Conservation (phyloP, 2,113 vertebrate genomes). For the Cinclus mexicanus region DNA sequence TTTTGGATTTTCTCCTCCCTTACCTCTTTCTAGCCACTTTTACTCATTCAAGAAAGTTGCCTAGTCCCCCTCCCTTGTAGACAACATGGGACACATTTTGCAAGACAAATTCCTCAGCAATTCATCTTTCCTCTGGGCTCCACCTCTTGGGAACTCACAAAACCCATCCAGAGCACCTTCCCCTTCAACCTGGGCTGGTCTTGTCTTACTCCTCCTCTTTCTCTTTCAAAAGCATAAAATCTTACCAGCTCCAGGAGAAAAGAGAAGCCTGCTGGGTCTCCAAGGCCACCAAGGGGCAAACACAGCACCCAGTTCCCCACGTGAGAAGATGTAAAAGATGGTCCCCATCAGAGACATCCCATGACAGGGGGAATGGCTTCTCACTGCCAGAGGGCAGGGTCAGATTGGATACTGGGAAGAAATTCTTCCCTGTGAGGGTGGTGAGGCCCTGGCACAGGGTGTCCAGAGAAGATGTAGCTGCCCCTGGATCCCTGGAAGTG, state of each 20-base stretch:
- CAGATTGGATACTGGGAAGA: accelerated
- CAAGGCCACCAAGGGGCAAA: neutral
- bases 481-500: neutral
- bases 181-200: neutral
- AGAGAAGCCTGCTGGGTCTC: neutral
- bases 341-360: neutral
- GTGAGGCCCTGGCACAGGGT: accelerated
- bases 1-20: neutral
- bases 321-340: neutral
- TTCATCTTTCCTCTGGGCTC: neutral
- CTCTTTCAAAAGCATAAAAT: neutral
- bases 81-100: accelerated
- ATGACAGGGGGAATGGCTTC: neutral
- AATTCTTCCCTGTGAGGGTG: neutral
- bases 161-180: accelerated
- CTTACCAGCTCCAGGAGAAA: neutral
- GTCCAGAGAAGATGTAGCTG: neutral
- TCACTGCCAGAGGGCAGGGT: neutral
- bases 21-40: neutral
- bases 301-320: neutral
- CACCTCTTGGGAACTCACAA: neutral
- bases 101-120: neutral
- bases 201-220: neutral
- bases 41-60: neutral
- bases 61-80: neutral